Evolutionary conservation across 2,113 vertebrate genomes (phyloP), one percentile per base, ranked within the genome.

Genomic region (Zosterops hypoxanthus): DNA sequence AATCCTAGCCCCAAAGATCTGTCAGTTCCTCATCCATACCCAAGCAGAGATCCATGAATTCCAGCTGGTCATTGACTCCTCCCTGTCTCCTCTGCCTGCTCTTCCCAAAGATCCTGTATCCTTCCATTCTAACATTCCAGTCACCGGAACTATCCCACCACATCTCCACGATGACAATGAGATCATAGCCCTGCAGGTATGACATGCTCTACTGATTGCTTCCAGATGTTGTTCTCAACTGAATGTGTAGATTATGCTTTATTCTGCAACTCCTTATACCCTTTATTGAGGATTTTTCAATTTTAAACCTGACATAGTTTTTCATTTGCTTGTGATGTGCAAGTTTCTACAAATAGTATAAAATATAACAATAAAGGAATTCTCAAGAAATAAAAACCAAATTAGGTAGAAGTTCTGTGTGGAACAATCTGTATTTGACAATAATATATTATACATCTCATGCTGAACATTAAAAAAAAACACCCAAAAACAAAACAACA

Each of bases 341-440:
- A 39, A 86, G 6, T 84, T 84, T 84, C 57, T 91, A 79, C 29
- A 63, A 90, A 69, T 28, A 13, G 4, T 42, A 33, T 33, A 44
- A 68, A 88, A 61, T n/a, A 6, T 44, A 83, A 50, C 21, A 55
- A 70, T 28, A 70, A 73, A 82, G 16, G 8, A 22, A 63, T 70
- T 90, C 53, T 88, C 34, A 79, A 47, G 12, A 92, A 82, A 85
- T 14, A 94, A 52, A 91, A 69, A 61, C 24, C n/a, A 84, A 76
- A 44, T 73, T 29, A 86, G 18, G 31, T 20, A 73, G 29, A 57
- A 80, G 3, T 6, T 65, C 24, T 88, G 14, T 47, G 26, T 88
- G 33, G 26, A 95, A 86, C 66, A 86, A 90, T 59, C 34, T 95
- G 29, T 90, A 93, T 90, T 94, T 94, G 71, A 73, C 34, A 81